phyloP scores from a whole-genome alignment of 2,888 invertebrate genomes.

The Taphrorychus bicolor region DNA sequence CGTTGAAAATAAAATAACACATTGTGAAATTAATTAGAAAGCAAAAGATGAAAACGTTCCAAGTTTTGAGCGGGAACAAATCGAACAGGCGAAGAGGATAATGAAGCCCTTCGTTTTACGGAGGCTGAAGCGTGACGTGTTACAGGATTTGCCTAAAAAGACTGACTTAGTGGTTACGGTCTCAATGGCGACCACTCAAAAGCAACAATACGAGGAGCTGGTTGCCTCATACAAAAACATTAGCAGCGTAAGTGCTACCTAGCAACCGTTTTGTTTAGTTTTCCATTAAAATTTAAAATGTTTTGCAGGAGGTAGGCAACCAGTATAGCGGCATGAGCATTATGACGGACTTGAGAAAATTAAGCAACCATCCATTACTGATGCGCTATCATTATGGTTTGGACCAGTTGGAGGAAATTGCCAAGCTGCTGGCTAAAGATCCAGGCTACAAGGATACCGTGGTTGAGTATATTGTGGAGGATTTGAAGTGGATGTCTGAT shows the following conservation, averaged over 20 bases:
- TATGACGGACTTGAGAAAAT: conserved; percentile 93
- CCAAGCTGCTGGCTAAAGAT: conserved; percentile 72
- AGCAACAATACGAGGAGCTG: conserved; percentile 77
- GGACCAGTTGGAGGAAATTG: conserved; percentile 69
- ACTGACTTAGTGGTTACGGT: conserved; percentile 72
- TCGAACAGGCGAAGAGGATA: conserved; percentile 91
- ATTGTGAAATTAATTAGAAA: no score
- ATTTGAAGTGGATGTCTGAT: conserved; percentile 87
- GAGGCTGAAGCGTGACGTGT: conserved; percentile 85
- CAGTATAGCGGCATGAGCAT: conserved; percentile 73
- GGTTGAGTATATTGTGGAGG: conserved; percentile 82
- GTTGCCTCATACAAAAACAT: conserved; percentile 71
- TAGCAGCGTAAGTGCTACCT: conserved; percentile 53
- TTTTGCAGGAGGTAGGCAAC: conserved; percentile 40
- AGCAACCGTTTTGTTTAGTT: neutral
- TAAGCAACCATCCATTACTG: conserved; percentile 92
- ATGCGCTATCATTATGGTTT: conserved; percentile 78
- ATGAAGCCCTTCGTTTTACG: conserved; percentile 95
- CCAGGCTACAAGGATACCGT: conserved; percentile 78
- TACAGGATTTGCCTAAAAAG: conserved; percentile 86
- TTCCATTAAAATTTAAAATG: neutral
- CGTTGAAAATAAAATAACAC: no score
- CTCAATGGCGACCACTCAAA: conserved; percentile 76
- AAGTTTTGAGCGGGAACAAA: conserved; percentile 88
- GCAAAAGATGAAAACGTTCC: conserved; percentile 67